Conservation (phyloP, 2,797 vertebrate genomes). For the Kryptopterus vitreolus region DNA sequence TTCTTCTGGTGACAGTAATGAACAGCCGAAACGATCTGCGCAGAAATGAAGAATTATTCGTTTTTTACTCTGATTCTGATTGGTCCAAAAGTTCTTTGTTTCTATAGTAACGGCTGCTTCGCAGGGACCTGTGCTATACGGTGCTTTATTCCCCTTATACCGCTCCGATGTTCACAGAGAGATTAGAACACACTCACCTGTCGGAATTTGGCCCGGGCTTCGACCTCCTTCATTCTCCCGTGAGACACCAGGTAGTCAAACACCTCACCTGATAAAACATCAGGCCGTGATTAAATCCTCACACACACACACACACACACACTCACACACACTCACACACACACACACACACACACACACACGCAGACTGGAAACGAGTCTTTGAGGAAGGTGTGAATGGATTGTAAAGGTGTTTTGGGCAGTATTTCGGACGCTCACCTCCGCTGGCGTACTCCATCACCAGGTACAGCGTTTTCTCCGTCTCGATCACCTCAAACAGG, state of each 20-base stretch:
- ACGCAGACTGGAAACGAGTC: background rate
- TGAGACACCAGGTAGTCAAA: constrained; percentile 96
- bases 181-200: constrained; percentile 72
- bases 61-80: background rate
- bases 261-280: constrained; percentile 81
- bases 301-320: background rate
- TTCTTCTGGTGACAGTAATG: constrained; percentile 94
- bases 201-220: constrained; percentile 91
- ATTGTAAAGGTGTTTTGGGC: background rate
- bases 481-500: constrained; percentile 93
- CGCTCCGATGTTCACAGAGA: background rate
- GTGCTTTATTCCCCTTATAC: background rate
- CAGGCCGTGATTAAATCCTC: too few relatives aligned
- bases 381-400: background rate
- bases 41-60: background rate
- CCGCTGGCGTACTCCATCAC: constrained; percentile 95
- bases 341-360: background rate
- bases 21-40: constrained; percentile 88
- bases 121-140: too few relatives aligned
- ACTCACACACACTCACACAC: background rate
- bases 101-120: too few relatives aligned
- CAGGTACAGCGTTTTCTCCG: constrained; percentile 91
- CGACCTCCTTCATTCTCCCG: constrained; percentile 95
- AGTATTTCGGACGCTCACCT: constrained; percentile 75
- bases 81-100: background rate